Evolutionary conservation across 2,888 invertebrate species (phyloP).

Genomic region (Temnothorax rugatulus): DNA sequence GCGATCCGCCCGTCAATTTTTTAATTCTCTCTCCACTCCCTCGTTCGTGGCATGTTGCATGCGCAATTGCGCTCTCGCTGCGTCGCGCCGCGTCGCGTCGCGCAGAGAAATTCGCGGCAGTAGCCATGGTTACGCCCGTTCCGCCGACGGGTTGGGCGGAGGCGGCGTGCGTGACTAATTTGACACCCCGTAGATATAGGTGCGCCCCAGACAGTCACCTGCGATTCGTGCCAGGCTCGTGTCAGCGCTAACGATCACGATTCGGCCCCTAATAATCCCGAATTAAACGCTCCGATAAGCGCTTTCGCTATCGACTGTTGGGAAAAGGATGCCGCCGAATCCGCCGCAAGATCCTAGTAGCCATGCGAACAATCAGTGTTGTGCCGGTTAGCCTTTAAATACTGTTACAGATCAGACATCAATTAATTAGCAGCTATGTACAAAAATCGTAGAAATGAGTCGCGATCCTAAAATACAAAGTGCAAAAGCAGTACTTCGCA

Average conservation of each 20-base stretch:
- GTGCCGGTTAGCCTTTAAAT: background rate
- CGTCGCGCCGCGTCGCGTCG: conserved; percentile 34
- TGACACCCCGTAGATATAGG: conserved; percentile 77
- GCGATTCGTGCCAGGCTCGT: conserved; percentile 76
- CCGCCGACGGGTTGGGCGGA: conserved; percentile 64
- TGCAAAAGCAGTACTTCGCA: background rate
- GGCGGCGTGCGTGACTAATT: conserved; percentile 81
- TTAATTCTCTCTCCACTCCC: conserved; percentile 27
- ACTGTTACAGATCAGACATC: no score
- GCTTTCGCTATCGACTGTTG: conserved; percentile 53
- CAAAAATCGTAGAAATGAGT: background rate
- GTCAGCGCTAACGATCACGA: conserved; percentile 79
- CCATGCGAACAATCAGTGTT: conserved; percentile 49
- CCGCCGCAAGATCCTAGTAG: conserved; percentile 23
- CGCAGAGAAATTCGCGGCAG: conserved; percentile 73
- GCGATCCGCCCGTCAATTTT: conserved; percentile 59
- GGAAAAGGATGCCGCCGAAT: conserved; percentile 36
- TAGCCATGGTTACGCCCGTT: conserved; percentile 73
- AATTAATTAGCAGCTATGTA: conserved; percentile 1
- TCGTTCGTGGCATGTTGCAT: conserved; percentile 59
- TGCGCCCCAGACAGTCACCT: conserved; percentile 77
- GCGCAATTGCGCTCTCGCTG: conserved; percentile 69
- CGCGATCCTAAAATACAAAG: background rate
- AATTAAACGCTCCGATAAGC: conserved; percentile 76
- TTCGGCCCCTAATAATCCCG: conserved; percentile 76